Percentiles rank a stretch among this genome's conserved stretches.
Conservation (phyloP, 2,888 invertebrate species). For the Ptilodon capucinus region DNA sequence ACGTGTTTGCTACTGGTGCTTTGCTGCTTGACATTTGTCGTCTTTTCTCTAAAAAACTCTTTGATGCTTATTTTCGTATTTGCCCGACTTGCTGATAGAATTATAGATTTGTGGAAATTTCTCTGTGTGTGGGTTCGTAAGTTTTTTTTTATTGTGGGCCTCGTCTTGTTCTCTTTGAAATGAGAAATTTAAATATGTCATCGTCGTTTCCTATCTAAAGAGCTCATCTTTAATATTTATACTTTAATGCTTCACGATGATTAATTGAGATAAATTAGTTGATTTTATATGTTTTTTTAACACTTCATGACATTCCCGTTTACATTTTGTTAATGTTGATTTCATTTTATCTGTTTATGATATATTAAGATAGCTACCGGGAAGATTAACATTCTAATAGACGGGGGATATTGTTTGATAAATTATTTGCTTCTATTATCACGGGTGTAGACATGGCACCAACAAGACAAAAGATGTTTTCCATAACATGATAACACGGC, state of each 20-base stretch:
- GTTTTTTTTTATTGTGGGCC: conserved; percentile 62
- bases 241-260: conserved; percentile 54
- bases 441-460: not conserved
- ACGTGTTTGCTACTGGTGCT: conserved; percentile 74
- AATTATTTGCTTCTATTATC: conserved; percentile 11
- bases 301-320: conserved; percentile 48
- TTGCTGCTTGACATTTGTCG: conserved; percentile 74
- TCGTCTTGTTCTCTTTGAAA: conserved; percentile 69
- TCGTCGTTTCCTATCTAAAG: conserved; percentile 72
- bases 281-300: conserved; percentile 42
- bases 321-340: conserved; percentile 48
- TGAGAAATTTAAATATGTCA: conserved; percentile 76
- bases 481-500: conserved; percentile 2
- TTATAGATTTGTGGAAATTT: conserved; percentile 78
- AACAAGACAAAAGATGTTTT: conserved; percentile 5
- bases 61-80: conserved; percentile 81
- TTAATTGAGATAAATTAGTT: conserved; percentile 50
- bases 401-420: conserved; percentile 17
- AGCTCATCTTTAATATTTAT: conserved; percentile 62
- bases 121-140: conserved; percentile 68
- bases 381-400: conserved; percentile 9
- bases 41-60: conserved; percentile 77
- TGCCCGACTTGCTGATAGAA: conserved; percentile 72
- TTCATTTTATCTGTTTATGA: conserved; percentile 38
- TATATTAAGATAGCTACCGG: conserved; percentile 23